Evolutionary conservation across 2,797 vertebrate species (phyloP), one percentile per base, ranked within the genome.

Genomic region (Dipus sagitta): DNA sequence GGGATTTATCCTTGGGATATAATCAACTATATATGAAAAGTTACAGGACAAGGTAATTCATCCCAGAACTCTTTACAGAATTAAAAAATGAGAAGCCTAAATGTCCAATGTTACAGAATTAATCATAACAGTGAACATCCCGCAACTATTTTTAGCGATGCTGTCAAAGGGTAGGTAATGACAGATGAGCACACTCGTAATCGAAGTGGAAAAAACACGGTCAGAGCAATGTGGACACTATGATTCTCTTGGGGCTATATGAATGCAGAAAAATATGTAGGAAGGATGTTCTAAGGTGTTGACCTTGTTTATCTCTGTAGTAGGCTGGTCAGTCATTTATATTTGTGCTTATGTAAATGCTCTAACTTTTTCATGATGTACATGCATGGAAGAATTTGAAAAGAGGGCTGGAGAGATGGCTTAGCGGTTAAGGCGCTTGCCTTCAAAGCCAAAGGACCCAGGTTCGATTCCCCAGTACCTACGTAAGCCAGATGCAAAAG

Each of bases 1-100:
- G 78, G 47, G 83, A 81, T 82, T 38, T 70, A 80, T 86, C 91
- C 90, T 92, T 60, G 65, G 87, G 32, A 89, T 28, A 92, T 34
- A 89, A 65, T 77, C 77, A 77, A 38, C 78, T 28, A 52, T 38
- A 34, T 8, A 28, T 20, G 26, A 78, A 83, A 82, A 86, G 75
- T 71, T 58, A 10, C 13, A n/a, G 18, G 76, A n/a, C 67, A 78
- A 54, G 65, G 14, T 24, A 87, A 81, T 68, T 87, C 71, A 82
- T 60, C 28, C 34, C 79, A 88, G 82, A 71, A 72, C 14, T 68
- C 54, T 80, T 94, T 64, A 75, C 0, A 67, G 64, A 79, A 93
- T 2, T 0, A 0, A 38, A 21, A 74, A 70, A 21, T 30, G 54
- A 72, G 34, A 58, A 92, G 24, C 47, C 13, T 65, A 74, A 79